Conservation (phyloP, 2,113 vertebrate genomes). For the Todiramphus saurophagus region DNA sequence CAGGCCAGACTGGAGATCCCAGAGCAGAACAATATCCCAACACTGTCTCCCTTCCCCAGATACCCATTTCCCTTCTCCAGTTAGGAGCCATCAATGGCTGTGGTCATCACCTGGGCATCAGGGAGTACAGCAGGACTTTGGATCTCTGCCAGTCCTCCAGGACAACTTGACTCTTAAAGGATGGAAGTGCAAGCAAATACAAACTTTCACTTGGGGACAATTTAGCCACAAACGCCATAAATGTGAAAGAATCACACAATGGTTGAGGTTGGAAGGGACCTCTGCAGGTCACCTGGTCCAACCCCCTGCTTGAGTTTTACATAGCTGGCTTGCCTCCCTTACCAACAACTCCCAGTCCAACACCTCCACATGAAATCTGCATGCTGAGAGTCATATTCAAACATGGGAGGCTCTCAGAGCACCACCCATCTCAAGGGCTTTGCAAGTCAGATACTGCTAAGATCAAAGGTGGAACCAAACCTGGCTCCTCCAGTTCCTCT, state of each 20-base stretch:
- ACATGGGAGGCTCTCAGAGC: neutral
- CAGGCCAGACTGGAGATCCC: neutral
- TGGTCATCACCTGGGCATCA: neutral
- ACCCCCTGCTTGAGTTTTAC: neutral
- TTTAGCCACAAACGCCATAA: neutral
- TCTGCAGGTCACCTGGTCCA: neutral
- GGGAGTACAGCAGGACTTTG: neutral
- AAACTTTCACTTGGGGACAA: no score
- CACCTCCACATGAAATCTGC: neutral
- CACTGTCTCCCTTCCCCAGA: accelerated
- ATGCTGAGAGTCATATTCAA: neutral
- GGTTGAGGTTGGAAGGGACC: neutral
- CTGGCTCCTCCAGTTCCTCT: neutral
- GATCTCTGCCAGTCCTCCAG: neutral
- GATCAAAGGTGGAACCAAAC: neutral
- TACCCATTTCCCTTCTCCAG: neutral
- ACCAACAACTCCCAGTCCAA: neutral
- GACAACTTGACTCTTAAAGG: neutral
- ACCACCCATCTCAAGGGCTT: neutral
- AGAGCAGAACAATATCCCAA: neutral
- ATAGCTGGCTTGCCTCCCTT: neutral
- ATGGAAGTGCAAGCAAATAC: neutral
- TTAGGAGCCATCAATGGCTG: neutral
- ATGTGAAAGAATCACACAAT: neutral
- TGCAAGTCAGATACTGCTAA: neutral